Percentiles rank a stretch among this genome's conserved stretches.
phyloP scores from a whole-genome alignment of 2,797 vertebrate genomes.

The Sebastes umbrosus region DNA sequence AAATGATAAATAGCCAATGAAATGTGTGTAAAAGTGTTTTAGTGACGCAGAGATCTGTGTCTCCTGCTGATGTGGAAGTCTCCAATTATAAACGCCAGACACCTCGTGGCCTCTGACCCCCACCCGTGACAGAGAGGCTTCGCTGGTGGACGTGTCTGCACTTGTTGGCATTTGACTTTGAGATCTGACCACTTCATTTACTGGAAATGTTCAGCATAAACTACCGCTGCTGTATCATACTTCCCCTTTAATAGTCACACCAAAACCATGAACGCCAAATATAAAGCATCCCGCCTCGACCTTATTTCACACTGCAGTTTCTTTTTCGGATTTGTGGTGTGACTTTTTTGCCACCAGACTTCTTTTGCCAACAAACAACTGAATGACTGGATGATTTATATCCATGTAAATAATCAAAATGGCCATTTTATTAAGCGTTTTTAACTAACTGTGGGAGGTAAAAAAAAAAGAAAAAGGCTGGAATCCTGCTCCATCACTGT shows the following conservation, averaged over 20 bases:
- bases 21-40: neutral
- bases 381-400: neutral
- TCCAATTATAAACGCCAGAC: constrained; percentile 5
- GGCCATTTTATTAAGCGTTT: neutral
- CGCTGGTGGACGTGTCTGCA: neutral
- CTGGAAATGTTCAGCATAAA: neutral
- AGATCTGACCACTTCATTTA: constrained; percentile 19
- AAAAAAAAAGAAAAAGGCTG: neutral
- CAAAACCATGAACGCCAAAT: neutral
- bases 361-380: neutral
- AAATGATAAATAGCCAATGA: neutral
- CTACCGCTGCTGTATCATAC: neutral
- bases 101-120: neutral
- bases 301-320: neutral
- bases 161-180: neutral
- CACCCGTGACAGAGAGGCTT: neutral
- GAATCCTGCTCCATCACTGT: neutral
- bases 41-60: neutral
- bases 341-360: neutral
- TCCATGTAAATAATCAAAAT: neutral
- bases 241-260: neutral
- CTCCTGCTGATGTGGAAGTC: neutral
- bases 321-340: neutral
- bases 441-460: too few relatives aligned
- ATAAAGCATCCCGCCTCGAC: neutral